These are phyloP conservation scores for Disparrhopalites patrizii DNA, from an alignment of 2,888 invertebrate species.

Conservation along the genomic window DNA sequence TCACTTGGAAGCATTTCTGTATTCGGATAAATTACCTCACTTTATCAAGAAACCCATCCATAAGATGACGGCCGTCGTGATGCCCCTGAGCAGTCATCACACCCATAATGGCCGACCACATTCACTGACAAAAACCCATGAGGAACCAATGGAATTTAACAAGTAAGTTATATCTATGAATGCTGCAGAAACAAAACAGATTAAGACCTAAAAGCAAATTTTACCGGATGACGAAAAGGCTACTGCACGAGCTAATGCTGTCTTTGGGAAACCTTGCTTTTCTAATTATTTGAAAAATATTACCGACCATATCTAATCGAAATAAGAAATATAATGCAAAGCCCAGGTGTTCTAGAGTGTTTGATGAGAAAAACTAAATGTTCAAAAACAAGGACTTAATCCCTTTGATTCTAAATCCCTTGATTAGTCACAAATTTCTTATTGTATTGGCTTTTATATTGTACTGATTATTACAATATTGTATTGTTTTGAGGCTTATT, in stretches of 20 bases:
- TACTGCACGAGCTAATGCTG: neutral
- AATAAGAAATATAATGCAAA: no score
- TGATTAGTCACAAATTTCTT: neutral
- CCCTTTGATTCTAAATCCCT: no score
- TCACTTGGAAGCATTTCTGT: constrained; percentile 41
- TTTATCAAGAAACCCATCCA: constrained; percentile 32
- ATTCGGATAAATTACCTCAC: constrained; percentile 40
- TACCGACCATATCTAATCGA: no score
- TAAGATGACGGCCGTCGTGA: constrained; percentile 28
- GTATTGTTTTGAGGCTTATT: neutral
- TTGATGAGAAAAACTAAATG: no score
- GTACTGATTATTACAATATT: constrained; percentile 9
- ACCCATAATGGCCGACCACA: neutral
- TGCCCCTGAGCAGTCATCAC: constrained; percentile 24
- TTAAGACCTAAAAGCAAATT: no score
- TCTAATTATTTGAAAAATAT: no score
- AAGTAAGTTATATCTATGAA: no score
- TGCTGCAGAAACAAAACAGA: no score
- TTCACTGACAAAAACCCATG: neutral
- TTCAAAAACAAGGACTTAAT: no score
- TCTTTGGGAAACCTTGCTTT: no score
- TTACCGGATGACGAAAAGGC: constrained; percentile 5
- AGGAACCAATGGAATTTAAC: constrained; percentile 24
- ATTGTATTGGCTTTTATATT: neutral
- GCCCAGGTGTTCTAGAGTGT: no score